A percentile compares a stretch with the other conserved stretches of the same genome.
Evolutionary conservation across 2,888 invertebrate species (phyloP).

Genomic region (Drosophila atroscutellata): DNA sequence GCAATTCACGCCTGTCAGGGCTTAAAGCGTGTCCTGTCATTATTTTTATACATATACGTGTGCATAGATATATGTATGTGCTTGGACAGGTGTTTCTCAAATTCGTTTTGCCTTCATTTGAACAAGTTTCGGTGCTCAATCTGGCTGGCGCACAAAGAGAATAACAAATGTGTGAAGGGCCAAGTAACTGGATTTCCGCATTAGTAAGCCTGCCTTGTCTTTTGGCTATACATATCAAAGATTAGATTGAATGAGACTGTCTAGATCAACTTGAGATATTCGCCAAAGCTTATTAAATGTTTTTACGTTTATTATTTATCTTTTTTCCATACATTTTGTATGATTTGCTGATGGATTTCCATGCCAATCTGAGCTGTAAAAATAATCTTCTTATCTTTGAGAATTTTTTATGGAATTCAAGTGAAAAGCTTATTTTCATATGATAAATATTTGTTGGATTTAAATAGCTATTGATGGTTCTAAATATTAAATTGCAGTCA

Average conservation of each 20-base stretch:
- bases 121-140: constrained; percentile 27
- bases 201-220: constrained; percentile 21
- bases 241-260: constrained; percentile 40
- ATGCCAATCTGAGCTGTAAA: not conserved
- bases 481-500: not conserved
- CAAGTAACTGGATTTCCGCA: not conserved
- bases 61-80: not conserved
- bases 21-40: constrained; percentile 31
- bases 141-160: constrained; percentile 32
- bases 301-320: not conserved
- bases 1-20: constrained; percentile 45
- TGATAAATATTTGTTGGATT: not conserved
- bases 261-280: constrained; percentile 25
- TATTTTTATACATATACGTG: constrained; percentile 5
- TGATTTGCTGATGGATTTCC: constrained; percentile 7
- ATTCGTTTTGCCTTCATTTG: constrained; percentile 19
- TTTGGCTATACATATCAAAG: constrained; percentile 7
- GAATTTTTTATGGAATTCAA: not conserved
- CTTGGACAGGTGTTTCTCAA: constrained; percentile 48
- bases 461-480: not conserved
- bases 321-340: not conserved
- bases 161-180: constrained; percentile 31
- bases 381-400: constrained; percentile 1
- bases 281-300: constrained; percentile 21
- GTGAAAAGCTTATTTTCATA: not conserved